These are phyloP conservation scores for Nipponia nippon DNA, from an alignment of 2,113 vertebrate genomes.

Conservation along the genomic window DNA sequence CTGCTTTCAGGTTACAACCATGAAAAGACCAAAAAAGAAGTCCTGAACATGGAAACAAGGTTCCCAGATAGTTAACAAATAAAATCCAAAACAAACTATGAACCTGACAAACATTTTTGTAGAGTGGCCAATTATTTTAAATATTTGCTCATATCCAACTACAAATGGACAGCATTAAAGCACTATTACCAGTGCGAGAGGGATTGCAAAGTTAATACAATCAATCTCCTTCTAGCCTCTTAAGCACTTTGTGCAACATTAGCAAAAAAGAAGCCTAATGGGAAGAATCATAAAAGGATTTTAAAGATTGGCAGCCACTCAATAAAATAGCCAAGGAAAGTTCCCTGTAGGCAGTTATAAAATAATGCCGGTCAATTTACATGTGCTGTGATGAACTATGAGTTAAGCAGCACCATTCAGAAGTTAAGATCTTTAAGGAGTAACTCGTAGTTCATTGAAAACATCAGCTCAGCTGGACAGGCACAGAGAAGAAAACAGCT, in stretches of 20 bases:
- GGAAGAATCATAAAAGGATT: neutral
- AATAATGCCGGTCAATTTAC: neutral
- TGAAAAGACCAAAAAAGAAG: neutral
- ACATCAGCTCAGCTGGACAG: neutral
- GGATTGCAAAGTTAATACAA: neutral
- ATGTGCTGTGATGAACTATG: neutral
- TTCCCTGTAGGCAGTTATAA: neutral
- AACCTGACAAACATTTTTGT: neutral
- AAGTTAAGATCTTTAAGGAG: neutral
- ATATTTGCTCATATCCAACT: neutral
- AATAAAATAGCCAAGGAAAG: neutral
- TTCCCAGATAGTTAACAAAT: neutral
- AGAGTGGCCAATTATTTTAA: neutral
- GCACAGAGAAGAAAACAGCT: neutral
- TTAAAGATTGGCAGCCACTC: neutral
- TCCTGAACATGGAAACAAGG: neutral
- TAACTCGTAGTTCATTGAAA: neutral
- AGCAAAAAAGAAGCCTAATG: neutral
- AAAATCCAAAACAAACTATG: neutral
- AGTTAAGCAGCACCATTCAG: neutral
- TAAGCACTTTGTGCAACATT: neutral
- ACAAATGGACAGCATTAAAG: neutral
- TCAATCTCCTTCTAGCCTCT: neutral
- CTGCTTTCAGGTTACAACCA: neutral
- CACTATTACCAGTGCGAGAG: neutral